Percentiles rank a stretch among this genome's conserved stretches.
Conservation (phyloP, 2,888 invertebrate genomes). For the Chironomus tentans region DNA sequence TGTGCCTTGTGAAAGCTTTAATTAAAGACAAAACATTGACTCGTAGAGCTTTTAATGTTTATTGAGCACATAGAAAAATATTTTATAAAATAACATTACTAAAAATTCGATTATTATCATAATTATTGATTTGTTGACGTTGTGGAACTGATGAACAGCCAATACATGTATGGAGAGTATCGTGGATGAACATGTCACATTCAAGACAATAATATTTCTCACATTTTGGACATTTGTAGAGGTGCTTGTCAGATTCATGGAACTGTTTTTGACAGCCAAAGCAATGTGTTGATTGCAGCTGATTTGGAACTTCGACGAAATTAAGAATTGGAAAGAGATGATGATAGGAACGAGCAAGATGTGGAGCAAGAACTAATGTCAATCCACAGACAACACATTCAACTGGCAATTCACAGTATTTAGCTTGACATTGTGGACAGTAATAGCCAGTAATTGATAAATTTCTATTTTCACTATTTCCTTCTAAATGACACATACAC, state of each 20-base stretch:
- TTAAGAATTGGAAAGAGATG: conserved; percentile 89
- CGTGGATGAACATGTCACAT: conserved; percentile 91
- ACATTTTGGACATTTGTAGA: conserved; percentile 76
- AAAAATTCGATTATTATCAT: neutral
- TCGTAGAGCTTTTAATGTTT: too few relatives aligned
- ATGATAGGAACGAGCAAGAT: conserved; percentile 94
- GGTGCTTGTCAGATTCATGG: conserved; percentile 30
- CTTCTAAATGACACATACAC: conserved; percentile 87
- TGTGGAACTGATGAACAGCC: conserved; percentile 69
- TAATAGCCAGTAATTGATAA: conserved; percentile 70
- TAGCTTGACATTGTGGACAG: conserved; percentile 93
- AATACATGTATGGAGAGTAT: conserved; percentile 90
- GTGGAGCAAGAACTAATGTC: conserved; percentile 94
- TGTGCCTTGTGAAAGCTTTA: too few relatives aligned
- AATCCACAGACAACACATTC: conserved; percentile 94
- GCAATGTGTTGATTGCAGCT: conserved; percentile 53
- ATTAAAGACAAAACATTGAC: too few relatives aligned
- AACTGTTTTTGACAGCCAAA: conserved; percentile 61
- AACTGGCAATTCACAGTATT: conserved; percentile 96
- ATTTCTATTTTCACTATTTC: conserved; percentile 53
- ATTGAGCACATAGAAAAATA: too few relatives aligned
- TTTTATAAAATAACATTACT: neutral
- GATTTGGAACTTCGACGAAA: conserved; percentile 62
- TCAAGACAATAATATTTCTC: conserved; percentile 78
- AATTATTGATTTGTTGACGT: neutral